These are phyloP conservation scores for Atta cephalotes DNA, from an alignment of 1,140 invertebrate species.

Conservation along the genomic window DNA sequence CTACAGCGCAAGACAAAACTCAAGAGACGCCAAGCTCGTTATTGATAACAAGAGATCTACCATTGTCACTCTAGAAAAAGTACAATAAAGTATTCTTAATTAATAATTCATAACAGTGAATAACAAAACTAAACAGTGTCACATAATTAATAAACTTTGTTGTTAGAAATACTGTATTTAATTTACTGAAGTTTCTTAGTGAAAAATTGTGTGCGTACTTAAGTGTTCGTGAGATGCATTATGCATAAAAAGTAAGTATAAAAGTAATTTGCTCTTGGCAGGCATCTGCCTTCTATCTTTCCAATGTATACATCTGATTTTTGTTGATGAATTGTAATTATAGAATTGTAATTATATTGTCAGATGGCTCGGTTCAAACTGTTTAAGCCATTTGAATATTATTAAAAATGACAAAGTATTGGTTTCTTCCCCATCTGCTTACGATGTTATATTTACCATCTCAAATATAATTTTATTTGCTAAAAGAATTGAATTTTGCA, in stretches of 20 bases:
- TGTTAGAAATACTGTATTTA: background rate
- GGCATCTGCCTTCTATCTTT: background rate
- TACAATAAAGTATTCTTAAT: conserved; percentile 33
- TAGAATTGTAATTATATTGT: background rate
- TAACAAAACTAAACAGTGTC: background rate
- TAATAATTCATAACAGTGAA: background rate
- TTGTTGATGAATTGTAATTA: background rate
- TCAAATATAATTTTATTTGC: background rate
- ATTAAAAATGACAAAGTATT: background rate
- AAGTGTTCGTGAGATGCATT: background rate
- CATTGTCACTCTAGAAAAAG: conserved; percentile 87
- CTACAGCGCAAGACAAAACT: conserved; percentile 88
- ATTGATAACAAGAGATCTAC: conserved; percentile 86
- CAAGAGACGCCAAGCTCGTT: conserved; percentile 88
- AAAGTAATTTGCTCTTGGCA: conserved; percentile 29
- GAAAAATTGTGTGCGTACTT: background rate
- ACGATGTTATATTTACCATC: background rate
- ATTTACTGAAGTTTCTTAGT: background rate
- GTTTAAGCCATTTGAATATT: background rate
- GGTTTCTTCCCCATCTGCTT: conserved; percentile 17
- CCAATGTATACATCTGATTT: conserved; percentile 19
- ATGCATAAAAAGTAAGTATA: conserved; percentile 8
- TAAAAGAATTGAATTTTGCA: conserved; percentile 29
- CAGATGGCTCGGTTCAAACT: background rate
- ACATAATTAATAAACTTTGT: background rate